These are phyloP conservation scores for Turnix velox DNA, from an alignment of 2,113 vertebrate species.

Conservation along the genomic window DNA sequence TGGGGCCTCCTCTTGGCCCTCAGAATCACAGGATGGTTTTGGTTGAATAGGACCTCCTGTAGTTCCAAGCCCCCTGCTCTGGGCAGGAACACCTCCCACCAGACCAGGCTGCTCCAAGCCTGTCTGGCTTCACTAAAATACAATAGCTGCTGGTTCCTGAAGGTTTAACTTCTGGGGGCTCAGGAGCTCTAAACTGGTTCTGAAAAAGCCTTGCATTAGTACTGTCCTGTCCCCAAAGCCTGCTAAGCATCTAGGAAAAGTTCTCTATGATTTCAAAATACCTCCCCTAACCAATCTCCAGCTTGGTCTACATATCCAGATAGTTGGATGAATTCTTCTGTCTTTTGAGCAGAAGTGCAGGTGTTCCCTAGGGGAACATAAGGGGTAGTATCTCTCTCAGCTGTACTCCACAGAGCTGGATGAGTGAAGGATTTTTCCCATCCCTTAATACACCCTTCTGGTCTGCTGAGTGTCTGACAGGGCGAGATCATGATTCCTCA, in stretches of 20 bases:
- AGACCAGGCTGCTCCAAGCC: too few species aligned
- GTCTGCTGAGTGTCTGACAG: fast-evolving
- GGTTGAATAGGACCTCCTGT: too few species aligned
- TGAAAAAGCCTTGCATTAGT: not conserved
- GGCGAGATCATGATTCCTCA: not conserved
- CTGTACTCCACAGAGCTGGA: not conserved
- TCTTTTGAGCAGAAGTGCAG: not conserved
- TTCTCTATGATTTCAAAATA: not conserved
- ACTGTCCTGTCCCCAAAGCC: not conserved
- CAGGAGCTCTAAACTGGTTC: not conserved
- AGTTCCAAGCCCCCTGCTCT: too few species aligned
- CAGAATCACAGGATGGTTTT: too few species aligned
- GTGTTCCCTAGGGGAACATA: not conserved
- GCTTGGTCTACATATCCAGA: fast-evolving
- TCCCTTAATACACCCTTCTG: not conserved
- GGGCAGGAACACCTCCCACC: too few species aligned
- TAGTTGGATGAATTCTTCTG: not conserved
- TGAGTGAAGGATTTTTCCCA: fast-evolving
- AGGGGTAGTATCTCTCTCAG: not conserved
- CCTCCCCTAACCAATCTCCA: too few species aligned
- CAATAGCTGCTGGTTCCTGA: not conserved
- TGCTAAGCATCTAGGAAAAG: not conserved
- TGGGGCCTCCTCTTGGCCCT: not conserved
- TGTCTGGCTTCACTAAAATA: not conserved
- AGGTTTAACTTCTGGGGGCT: not conserved